Evolutionary conservation across 2,113 vertebrate species (phyloP).

Genomic region (Dermatemys mawii): DNA sequence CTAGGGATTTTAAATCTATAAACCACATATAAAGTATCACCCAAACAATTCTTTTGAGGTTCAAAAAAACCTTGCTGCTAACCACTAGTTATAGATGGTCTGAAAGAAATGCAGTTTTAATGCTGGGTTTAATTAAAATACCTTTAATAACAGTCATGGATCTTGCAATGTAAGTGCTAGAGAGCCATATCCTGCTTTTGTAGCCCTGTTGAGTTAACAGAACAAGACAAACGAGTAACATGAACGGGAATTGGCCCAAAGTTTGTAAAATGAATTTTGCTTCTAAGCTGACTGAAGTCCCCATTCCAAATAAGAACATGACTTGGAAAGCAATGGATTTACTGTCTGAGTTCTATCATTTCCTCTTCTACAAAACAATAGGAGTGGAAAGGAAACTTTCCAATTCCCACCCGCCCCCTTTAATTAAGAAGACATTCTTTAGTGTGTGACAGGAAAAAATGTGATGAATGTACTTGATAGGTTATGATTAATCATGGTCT

Average conservation of each 20-base stretch:
- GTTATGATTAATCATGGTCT: constrained; percentile 72
- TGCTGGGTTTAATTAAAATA: constrained; percentile 78
- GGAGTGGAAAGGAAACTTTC: constrained; percentile 56
- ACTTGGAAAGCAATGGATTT: constrained; percentile 65
- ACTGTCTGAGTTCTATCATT: constrained; percentile 50
- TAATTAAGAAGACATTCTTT: constrained; percentile 75
- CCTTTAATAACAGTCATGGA: constrained; percentile 65
- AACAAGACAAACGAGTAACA: constrained; percentile 28
- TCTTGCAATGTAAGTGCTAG: constrained; percentile 65
- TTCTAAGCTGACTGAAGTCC: constrained; percentile 49
- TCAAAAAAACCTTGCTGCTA: constrained; percentile 71
- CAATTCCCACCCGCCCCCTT: constrained; percentile 56
- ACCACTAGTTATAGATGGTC: constrained; percentile 72
- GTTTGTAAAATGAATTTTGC: constrained; percentile 32
- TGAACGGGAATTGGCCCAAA: not conserved
- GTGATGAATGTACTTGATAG: constrained; percentile 72
- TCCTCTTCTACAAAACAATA: constrained; percentile 71
- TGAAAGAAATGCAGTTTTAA: constrained; percentile 63
- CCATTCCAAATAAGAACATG: constrained; percentile 51
- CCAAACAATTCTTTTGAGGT: constrained; percentile 71
- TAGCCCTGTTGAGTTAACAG: constrained; percentile 25
- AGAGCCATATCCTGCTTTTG: constrained; percentile 41
- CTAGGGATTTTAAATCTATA: constrained; percentile 67
- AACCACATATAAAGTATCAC: constrained; percentile 72
- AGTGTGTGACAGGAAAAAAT: constrained; percentile 68